Evolutionary conservation across 2,797 vertebrate genomes (phyloP).

Genomic region (Parauchenoglanis punctatus): DNA sequence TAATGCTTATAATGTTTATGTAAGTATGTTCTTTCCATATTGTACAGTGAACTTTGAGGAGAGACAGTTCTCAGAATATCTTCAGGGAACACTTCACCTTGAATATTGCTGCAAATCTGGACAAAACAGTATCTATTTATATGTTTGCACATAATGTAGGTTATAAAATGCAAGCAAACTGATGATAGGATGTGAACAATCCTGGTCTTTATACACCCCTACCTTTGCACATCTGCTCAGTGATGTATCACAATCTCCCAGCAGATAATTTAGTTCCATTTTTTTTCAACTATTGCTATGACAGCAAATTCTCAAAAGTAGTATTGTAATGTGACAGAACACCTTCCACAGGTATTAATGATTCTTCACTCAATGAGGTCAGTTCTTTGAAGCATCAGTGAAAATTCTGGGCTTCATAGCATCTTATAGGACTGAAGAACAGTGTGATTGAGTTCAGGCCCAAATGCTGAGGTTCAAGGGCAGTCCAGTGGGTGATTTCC

Average conservation of each 20-base stretch:
- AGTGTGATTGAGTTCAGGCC: constrained; percentile 25
- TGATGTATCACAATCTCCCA: not conserved
- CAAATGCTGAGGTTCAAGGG: constrained; percentile 53
- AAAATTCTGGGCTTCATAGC: constrained; percentile 34
- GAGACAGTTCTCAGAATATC: constrained; percentile 13
- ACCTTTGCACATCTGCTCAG: not conserved
- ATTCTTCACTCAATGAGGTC: constrained; percentile 21
- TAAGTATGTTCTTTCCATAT: constrained; percentile 25
- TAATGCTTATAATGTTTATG: constrained; percentile 21
- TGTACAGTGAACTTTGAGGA: constrained; percentile 7
- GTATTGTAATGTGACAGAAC: not conserved
- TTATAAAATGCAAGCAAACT: constrained; percentile 17
- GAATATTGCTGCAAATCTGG: constrained; percentile 41
- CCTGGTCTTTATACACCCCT: not conserved
- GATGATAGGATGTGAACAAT: constrained; percentile 6
- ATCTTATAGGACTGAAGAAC: constrained; percentile 34
- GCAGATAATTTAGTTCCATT: not conserved
- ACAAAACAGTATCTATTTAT: constrained; percentile 25
- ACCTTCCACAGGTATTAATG: not conserved
- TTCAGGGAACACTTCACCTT: constrained; percentile 27
- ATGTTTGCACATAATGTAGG: not conserved
- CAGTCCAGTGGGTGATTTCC: constrained; percentile 52
- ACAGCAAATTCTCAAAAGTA: not conserved
- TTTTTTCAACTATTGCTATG: not conserved
- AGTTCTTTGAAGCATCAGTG: constrained; percentile 25